These are phyloP conservation scores for Podarcis raffonei DNA, from an alignment of 2,113 vertebrate genomes.

Conservation along the genomic window DNA sequence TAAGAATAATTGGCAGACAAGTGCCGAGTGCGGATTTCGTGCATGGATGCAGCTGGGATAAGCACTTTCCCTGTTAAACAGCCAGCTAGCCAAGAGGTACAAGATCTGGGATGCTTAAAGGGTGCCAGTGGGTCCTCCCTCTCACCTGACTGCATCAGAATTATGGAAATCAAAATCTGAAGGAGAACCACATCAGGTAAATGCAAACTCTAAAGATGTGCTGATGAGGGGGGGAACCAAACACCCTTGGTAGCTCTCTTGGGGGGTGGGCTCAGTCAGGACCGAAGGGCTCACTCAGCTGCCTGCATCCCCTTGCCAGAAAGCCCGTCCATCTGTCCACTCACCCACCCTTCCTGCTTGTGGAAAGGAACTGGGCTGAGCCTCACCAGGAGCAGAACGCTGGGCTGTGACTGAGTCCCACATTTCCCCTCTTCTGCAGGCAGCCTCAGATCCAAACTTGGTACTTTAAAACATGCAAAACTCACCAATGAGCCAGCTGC, in stretches of 20 bases:
- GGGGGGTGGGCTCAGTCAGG: neutral
- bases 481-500: slow-evolving; percentile 73
- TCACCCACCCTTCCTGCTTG: neutral
- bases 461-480: slow-evolving; percentile 80
- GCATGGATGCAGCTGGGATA: neutral
- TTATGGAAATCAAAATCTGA: neutral
- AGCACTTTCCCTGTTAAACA: neutral
- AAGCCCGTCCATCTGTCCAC: no score
- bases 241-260: neutral
- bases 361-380: neutral
- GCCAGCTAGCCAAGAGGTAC: neutral
- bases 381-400: neutral
- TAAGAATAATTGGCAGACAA: neutral
- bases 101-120: neutral
- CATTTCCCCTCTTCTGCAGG: neutral
- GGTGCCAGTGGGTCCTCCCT: neutral
- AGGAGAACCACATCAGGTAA: neutral
- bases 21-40: no score
- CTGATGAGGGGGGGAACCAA: neutral
- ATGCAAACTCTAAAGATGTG: no score
- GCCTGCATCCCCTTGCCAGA: neutral
- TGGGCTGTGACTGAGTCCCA: neutral
- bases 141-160: neutral
- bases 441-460: slow-evolving; percentile 56
- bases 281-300: neutral